Conservation (phyloP, 2,113 vertebrate genomes). For the Tragelaphus strepsiceros region DNA sequence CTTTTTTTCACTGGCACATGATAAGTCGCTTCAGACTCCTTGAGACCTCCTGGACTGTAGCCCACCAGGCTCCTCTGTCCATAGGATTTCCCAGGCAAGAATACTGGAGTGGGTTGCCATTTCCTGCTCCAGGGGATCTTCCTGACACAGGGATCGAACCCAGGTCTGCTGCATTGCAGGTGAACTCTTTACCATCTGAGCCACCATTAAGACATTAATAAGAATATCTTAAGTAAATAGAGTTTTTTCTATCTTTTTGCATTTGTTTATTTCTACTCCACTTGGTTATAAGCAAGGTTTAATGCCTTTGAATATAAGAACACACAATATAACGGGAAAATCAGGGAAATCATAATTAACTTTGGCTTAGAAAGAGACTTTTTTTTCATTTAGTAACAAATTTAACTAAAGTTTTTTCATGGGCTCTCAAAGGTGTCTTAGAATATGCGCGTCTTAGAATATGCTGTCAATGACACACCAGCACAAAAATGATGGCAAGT, state of each 20-base stretch:
- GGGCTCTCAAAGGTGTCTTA: neutral
- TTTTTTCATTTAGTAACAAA: neutral
- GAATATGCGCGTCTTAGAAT: neutral
- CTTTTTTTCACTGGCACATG: neutral
- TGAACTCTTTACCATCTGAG: neutral
- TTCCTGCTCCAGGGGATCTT: neutral
- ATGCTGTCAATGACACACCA: accelerated
- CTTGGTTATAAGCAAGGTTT: neutral
- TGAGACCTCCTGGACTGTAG: neutral
- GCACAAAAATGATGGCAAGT: neutral
- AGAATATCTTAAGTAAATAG: neutral
- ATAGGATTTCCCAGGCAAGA: neutral
- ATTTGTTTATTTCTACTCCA: neutral
- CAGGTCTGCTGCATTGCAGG: neutral
- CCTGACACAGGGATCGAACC: neutral
- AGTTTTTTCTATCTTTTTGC: neutral
- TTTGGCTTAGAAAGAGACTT: neutral
- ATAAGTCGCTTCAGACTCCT: neutral
- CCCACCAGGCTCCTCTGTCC: neutral
- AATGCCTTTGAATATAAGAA: neutral
- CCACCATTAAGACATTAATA: neutral
- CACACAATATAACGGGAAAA: neutral
- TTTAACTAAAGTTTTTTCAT: neutral
- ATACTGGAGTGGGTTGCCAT: neutral
- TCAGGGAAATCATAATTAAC: neutral